Conservation (phyloP, 53 echinoderm and acorn worm species). For the Astropecten irregularis region DNA sequence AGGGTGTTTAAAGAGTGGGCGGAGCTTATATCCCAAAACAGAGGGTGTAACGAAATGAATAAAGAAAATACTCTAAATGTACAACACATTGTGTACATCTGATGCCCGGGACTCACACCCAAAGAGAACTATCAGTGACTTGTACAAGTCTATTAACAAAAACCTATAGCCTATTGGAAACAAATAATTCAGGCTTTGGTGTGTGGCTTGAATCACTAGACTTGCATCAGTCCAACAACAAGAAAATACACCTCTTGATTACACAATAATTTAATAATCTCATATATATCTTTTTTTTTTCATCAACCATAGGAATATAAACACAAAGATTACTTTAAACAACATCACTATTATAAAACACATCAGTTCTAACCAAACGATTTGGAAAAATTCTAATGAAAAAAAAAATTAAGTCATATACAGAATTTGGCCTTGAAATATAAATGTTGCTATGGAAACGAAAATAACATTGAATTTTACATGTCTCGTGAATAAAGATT, state of each 20-base stretch:
- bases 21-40: too few species aligned
- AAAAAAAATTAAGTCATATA: too few species aligned
- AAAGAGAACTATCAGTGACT: not conserved
- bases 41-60: too few species aligned
- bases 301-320: too few species aligned
- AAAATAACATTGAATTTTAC: not conserved
- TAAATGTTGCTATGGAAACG: not conserved
- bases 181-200: constrained; percentile 20
- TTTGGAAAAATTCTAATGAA: too few species aligned
- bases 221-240: not conserved
- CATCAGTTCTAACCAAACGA: not conserved
- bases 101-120: too few species aligned
- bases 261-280: not conserved
- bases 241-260: too few species aligned
- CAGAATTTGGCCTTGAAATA: too few species aligned
- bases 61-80: too few species aligned
- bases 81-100: too few species aligned
- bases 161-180: not conserved
- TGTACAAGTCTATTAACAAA: constrained; percentile 11
- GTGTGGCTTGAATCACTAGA: not conserved
- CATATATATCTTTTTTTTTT: not conserved
- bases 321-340: not conserved
- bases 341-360: not conserved
- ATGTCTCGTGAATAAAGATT: too few species aligned
- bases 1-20: too few species aligned